Percentiles rank a stretch among this genome's conserved stretches.
Evolutionary conservation across 2,888 invertebrate species (phyloP).

Genomic region (Celastrina argiolus): DNA sequence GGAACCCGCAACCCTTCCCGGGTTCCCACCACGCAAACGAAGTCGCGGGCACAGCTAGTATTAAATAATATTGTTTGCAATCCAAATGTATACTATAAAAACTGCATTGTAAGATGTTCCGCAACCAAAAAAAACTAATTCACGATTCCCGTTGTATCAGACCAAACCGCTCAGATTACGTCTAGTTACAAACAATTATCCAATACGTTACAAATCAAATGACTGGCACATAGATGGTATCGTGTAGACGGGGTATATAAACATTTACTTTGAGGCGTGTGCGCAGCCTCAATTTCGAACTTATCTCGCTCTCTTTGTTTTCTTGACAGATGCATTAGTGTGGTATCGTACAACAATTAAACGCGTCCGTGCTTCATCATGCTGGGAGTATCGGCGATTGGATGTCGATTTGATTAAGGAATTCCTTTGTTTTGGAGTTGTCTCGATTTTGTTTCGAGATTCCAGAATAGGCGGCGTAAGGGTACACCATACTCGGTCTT

Average conservation of each 20-base stretch:
- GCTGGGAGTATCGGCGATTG: conserved; percentile 47
- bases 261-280: conserved; percentile 69
- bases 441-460: conserved; percentile 2
- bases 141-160: not conserved
- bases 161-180: conserved; percentile 1
- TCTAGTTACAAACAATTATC: conserved; percentile 9
- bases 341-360: conserved; percentile 75
- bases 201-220: conserved; percentile 52
- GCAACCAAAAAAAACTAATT: not conserved
- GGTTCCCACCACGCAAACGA: too few species aligned
- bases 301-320: conserved; percentile 73
- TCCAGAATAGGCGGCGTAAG: not conserved
- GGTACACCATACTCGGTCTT: too few species aligned
- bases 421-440: conserved; percentile 59
- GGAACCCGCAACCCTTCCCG: too few species aligned
- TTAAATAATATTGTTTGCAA: too few species aligned
- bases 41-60: too few species aligned
- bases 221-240: conserved; percentile 62
- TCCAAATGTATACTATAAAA: too few species aligned
- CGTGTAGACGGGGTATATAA: conserved; percentile 71
- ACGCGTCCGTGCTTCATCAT: conserved; percentile 69
- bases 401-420: conserved; percentile 56
- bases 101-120: not conserved
- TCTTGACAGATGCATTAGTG: conserved; percentile 77
- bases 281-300: conserved; percentile 66